These are phyloP conservation scores for Rhegmatorhina hoffmannsi DNA, from an alignment of 2,113 vertebrate genomes.

Conservation along the genomic window DNA sequence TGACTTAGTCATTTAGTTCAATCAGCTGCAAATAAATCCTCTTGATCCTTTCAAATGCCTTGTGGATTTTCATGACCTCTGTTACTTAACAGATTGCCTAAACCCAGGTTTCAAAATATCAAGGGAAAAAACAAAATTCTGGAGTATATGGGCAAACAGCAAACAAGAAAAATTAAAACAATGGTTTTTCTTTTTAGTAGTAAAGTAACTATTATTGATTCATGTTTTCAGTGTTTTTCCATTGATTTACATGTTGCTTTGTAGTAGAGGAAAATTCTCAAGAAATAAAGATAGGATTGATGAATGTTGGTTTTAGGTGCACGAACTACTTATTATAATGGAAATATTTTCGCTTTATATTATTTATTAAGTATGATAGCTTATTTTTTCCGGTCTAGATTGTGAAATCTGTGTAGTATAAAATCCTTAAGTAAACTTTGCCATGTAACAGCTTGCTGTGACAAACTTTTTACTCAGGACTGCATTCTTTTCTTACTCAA, in stretches of 20 bases:
- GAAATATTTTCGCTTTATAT: neutral
- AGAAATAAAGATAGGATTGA: neutral
- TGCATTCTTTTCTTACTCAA: neutral
- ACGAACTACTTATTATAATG: neutral
- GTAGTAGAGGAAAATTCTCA: neutral
- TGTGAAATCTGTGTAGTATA: neutral
- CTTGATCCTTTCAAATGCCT: neutral
- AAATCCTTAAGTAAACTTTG: neutral
- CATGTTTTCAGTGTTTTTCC: neutral
- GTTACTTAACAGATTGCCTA: neutral
- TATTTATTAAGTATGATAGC: neutral
- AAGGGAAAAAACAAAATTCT: neutral
- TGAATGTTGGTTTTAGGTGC: neutral
- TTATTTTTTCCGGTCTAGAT: neutral
- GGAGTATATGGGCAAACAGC: neutral
- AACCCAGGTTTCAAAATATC: neutral
- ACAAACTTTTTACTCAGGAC: neutral
- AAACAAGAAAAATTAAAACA: neutral
- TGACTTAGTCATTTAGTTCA: neutral
- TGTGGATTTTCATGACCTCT: neutral
- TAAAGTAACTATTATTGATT: neutral
- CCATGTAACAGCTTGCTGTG: neutral
- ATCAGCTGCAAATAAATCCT: neutral
- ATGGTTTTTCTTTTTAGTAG: neutral
- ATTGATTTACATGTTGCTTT: neutral